Evolutionary conservation across 2,888 invertebrate genomes (phyloP), one percentile per base, ranked within the genome.

Genomic region (Dorcus parallelipipedus): DNA sequence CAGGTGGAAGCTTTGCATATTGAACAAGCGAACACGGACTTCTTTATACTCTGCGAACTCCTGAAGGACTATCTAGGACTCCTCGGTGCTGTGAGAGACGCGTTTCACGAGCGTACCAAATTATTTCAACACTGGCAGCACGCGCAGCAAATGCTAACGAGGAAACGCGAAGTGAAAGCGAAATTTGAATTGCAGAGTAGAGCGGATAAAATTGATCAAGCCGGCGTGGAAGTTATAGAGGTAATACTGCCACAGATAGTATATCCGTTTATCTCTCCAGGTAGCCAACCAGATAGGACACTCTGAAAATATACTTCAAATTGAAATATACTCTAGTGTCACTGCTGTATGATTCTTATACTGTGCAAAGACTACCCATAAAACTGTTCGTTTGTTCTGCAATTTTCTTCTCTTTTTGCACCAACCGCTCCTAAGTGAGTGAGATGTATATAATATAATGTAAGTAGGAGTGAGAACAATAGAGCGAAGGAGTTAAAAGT

Each of bases 81-180:
- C 10, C 88, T 98, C 67, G 91, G 91, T 9, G 90, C 97, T 49
- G 93, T 97, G 56, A 93, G 96, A 79, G 95, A 87, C 65, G 87
- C 60, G 73, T 85, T 89, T 71, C 89, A 89, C 64, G 89, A 89
- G 76, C 81, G 89, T 67, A 89, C 90, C 9, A 90, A 90, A 80
- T 84, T 93, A 10, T 97, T 96, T 80, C 97, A 98, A 79, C 92
- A 91, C 73, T 98, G 98, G 95, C 97, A 99, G 76, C 95, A 96
- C 76, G 93, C 97, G 38, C 95, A 97, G 78, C 89, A 93, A 81
- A 94, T 91, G 80, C 79, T 99, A 63, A 94, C 91, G 14, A 95
- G 95, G 76, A 91, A 97, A 73, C 86, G 97, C 56, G 98, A 99
- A 77, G 89, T 89, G 69, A 97, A 97, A 76, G 92, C 93, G 0